phyloP scores from a whole-genome alignment of 2,888 invertebrate genomes.

The Apodemia mormo region DNA sequence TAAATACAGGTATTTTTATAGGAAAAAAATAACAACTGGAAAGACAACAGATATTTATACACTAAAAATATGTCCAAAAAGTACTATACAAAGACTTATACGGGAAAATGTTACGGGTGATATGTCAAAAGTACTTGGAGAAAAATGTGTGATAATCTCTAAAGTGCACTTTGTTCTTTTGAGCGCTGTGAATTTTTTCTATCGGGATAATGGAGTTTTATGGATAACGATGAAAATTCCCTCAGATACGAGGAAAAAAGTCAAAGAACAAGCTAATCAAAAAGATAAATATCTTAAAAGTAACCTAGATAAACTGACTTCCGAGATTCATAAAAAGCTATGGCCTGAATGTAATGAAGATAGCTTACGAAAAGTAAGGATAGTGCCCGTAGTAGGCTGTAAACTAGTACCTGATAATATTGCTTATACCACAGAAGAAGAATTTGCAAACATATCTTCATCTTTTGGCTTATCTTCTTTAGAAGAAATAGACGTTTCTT shows the following conservation, averaged over 20 bases:
- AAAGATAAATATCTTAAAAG: conserved; percentile 47
- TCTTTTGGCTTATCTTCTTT: conserved; percentile 51
- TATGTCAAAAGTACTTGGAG: conserved; percentile 52
- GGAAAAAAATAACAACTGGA: conserved; percentile 42
- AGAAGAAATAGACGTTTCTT: conserved; percentile 53
- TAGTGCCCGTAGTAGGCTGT: conserved; percentile 65
- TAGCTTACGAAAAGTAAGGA: conserved; percentile 53
- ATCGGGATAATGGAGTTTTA: conserved; percentile 67
- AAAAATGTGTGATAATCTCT: conserved; percentile 67
- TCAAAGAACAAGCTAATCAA: conserved; percentile 43
- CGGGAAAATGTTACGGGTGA: conserved; percentile 50
- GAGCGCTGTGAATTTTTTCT: conserved; percentile 71
- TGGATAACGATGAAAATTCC: conserved; percentile 67
- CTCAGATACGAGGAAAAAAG: conserved; percentile 50
- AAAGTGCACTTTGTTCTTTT: conserved; percentile 65
- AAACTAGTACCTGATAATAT: conserved; percentile 51
- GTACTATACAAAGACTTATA: conserved; percentile 49
- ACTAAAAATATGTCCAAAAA: conserved; percentile 54
- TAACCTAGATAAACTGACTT: conserved; percentile 58
- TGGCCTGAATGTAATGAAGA: conserved; percentile 50
- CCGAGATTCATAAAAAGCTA: conserved; percentile 65
- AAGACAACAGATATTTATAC: conserved; percentile 54
- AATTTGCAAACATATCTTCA: conserved; percentile 57
- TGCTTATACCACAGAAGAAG: conserved; percentile 60
- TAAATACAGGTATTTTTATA: conserved; percentile 62